Evolutionary conservation across 2,113 vertebrate genomes (phyloP).

Genomic region (Sylvietta virens): DNA sequence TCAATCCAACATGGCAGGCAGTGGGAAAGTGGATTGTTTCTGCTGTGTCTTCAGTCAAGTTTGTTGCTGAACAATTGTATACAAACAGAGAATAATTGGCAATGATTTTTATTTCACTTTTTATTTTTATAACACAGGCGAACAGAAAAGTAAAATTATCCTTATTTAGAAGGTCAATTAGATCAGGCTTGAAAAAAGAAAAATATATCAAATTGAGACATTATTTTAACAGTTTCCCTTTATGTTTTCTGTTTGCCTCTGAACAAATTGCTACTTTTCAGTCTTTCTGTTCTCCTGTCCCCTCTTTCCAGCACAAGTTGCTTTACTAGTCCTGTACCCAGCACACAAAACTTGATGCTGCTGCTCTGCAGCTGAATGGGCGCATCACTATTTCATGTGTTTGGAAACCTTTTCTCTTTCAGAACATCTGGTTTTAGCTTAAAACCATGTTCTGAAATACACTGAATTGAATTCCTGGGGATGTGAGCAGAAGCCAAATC

Average conservation of each 20-base stretch:
- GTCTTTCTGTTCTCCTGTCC: background rate
- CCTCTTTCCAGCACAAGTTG: background rate
- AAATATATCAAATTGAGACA: background rate
- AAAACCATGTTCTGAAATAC: background rate
- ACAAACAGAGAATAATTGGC: background rate
- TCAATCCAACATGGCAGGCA: background rate
- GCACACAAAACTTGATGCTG: fast-evolving
- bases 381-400: background rate
- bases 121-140: background rate
- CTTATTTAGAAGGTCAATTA: background rate
- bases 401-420: background rate
- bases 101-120: background rate
- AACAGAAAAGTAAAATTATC: background rate
- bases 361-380: background rate
- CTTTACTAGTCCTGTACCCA: background rate
- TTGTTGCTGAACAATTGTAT: background rate
- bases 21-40: background rate
- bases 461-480: background rate
- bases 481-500: background rate
- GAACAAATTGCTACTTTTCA: background rate
- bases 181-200: background rate
- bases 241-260: background rate
- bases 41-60: background rate
- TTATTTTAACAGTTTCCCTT: background rate
- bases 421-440: background rate